Percentiles rank a stretch among this genome's conserved stretches.
Evolutionary conservation across 2,888 invertebrate genomes (phyloP).

Genomic region (Chirona hameri): DNA sequence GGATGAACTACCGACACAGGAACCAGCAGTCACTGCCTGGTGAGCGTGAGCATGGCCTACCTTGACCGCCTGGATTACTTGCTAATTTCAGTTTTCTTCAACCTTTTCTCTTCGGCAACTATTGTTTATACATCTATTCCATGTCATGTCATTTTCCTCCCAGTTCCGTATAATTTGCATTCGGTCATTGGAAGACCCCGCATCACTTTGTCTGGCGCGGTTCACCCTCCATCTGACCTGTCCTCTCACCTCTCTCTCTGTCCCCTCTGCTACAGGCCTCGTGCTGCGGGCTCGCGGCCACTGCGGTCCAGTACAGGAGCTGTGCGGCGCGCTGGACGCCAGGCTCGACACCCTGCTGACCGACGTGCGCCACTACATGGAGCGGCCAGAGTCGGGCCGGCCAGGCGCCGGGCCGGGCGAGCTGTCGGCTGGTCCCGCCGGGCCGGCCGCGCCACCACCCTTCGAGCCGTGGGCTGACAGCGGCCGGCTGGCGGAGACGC

Average conservation of each 20-base stretch:
- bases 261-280: neutral
- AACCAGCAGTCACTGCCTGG: neutral
- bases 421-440: conserved; percentile 56
- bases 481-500: neutral
- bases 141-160: no score
- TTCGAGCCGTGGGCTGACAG: conserved; percentile 3
- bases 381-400: neutral
- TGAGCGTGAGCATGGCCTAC: no score
- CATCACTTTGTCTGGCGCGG: no score
- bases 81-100: no score
- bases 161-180: no score
- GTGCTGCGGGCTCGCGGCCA: conserved; percentile 59
- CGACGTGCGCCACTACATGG: conserved; percentile 55
- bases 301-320: conserved; percentile 65
- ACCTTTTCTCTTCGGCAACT: no score
- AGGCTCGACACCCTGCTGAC: conserved; percentile 61
- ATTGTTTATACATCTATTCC: no score
- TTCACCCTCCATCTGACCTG: neutral
- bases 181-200: no score
- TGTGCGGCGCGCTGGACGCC: conserved; percentile 63
- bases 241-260: neutral
- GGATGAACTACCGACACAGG: conserved; percentile 13
- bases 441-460: neutral
- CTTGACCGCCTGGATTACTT: no score
- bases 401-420: neutral